Evolutionary conservation across 2,113 vertebrate species (phyloP).

Genomic region (Oncorhynchus keta): DNA sequence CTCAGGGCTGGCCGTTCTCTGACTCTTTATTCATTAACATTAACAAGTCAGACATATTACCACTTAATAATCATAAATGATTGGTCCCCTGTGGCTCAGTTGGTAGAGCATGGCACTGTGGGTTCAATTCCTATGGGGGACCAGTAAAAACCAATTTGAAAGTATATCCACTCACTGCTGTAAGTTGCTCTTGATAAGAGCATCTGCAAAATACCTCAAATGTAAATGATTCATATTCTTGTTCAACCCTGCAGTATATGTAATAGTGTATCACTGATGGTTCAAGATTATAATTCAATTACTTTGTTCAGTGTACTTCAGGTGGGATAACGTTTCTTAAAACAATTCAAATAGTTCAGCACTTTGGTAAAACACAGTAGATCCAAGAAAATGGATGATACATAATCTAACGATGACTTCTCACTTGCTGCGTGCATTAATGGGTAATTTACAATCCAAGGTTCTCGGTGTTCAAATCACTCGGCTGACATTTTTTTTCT

Average conservation of each 20-base stretch:
- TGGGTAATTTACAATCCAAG: conserved; percentile 33
- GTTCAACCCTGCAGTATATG: background rate
- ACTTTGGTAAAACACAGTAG: background rate
- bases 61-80: background rate
- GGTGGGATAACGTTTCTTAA: no score
- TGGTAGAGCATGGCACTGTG: no score
- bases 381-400: background rate
- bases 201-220: background rate
- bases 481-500: conserved; percentile 21
- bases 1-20: background rate
- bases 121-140: no score
- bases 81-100: no score
- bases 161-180: no score
- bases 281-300: no score
- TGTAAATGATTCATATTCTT: background rate
- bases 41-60: no score
- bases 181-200: no score
- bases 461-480: conserved; percentile 42
- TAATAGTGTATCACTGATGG: no score
- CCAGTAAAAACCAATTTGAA: no score
- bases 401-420: background rate
- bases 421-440: conserved; percentile 36
- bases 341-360: no score
- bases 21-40: background rate
- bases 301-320: no score